Conservation (phyloP, 2,797 vertebrate genomes). For the Numenius phaeopus region DNA sequence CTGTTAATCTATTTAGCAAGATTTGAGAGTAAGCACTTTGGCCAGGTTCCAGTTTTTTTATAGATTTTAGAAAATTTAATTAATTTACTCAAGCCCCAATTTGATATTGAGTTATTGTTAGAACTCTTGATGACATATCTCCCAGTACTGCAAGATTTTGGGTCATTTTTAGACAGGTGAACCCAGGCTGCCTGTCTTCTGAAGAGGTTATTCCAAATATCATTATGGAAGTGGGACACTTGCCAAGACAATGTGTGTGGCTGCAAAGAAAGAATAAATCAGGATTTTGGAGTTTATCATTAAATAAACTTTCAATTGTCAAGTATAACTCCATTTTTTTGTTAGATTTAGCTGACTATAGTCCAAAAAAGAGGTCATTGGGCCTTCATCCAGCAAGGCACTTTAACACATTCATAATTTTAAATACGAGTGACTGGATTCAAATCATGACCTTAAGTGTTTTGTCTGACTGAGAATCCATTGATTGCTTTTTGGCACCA, state of each 20-base stretch:
- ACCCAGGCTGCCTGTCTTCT: background rate
- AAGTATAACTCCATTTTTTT: background rate
- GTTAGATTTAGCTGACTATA: background rate
- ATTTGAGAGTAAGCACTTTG: background rate
- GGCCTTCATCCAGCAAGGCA: background rate
- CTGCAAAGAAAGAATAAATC: background rate
- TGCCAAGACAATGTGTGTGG: background rate
- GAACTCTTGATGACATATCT: background rate
- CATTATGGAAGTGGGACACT: background rate
- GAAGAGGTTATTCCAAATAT: background rate
- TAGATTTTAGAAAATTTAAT: background rate
- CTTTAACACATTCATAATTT: background rate
- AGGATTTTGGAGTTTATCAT: background rate
- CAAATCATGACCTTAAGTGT: background rate
- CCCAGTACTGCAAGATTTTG: background rate
- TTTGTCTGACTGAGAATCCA: background rate
- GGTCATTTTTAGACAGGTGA: background rate
- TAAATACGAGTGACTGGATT: background rate
- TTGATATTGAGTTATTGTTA: background rate
- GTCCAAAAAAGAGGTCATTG: background rate
- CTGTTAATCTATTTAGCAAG: background rate
- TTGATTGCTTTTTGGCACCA: constrained; percentile 45
- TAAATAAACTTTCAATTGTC: constrained; percentile 1
- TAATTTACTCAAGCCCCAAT: background rate
- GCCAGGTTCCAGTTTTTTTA: background rate